Base-by-base conservation (phyloP, 2,113 vertebrate genomes). In the Lates calcarifer region DNA sequence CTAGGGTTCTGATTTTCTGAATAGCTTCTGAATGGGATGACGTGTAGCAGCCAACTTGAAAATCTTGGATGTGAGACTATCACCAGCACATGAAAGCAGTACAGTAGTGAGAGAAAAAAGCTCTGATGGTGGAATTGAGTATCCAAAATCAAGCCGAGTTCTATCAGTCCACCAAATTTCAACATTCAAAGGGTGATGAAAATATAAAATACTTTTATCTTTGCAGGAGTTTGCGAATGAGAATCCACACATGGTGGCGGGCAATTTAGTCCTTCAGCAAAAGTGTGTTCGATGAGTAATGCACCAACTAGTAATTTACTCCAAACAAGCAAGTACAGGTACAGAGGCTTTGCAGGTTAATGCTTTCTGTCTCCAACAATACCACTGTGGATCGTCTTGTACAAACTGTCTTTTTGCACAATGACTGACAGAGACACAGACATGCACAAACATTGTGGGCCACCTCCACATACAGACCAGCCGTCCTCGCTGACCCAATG, bases 401-500 rank as follows among this genome's bases (percentile, higher is more conserved):
- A 61, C 33, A 13, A 28, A 35, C 55, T 33, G 41, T 65, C 33
- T 65, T 55, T 69, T 22, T 66, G 69, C 74, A 61, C 75, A 60
- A 74, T 78, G 22, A 71, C 24, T 26, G 49, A 65, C 60, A 75
- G 53, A 87, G 35, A 61, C 35, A 45, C 72, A 81, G 63, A 82
- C 68, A 63, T n/a, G 43, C 20, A 76, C 78, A 85, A 68, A 77
- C 43, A 78, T 41, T 14, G 69, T 15, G 0, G 26, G 29, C 71
- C 76, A 68, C 62, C 83, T 87, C 80, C 84, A 82, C 86, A 86
- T 53, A 37, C 17, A 87, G 63, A 82, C 55, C 39, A 80, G 73
- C 63, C 39, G 15, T 82, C 83, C 85, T 88, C 65, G 22, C 81
- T 89, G 86, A 89, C 86, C 83, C 81, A 80, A 51, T 85, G 79